A percentile compares a stretch with the other conserved stretches of the same genome.
These are phyloP conservation scores for Lophotis ruficrista DNA, from an alignment of 2,113 vertebrate genomes.

Conservation along the genomic window DNA sequence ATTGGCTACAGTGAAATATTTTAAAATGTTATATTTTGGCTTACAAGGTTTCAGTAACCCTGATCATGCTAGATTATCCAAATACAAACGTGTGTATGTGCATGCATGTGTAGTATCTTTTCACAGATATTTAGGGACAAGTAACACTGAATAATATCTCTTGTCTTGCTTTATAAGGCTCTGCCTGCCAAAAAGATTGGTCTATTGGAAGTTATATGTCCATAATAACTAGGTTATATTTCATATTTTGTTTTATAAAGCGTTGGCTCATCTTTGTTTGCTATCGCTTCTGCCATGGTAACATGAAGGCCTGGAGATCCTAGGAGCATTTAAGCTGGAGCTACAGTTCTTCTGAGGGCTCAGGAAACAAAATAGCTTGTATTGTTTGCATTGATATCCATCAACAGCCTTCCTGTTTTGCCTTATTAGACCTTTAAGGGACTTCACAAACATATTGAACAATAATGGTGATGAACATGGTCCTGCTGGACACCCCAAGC, in stretches of 20 bases:
- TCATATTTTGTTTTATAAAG: constrained; percentile 36
- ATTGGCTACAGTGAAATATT: not conserved
- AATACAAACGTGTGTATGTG: not conserved
- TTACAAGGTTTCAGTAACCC: not conserved
- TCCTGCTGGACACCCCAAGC: not conserved
- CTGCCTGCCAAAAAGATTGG: not conserved
- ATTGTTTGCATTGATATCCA: not conserved
- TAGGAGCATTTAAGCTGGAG: constrained; percentile 11
- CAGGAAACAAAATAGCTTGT: not conserved
- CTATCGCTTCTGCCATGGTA: constrained; percentile 32
- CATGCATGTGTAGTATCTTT: not conserved
- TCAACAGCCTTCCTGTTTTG: not conserved
- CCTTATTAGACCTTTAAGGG: constrained; percentile 16
- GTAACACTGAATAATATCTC: not conserved
- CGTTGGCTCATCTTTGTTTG: constrained; percentile 35
- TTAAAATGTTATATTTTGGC: not conserved
- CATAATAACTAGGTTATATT: not conserved
- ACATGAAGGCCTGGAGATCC: constrained; percentile 8
- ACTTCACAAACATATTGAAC: not conserved
- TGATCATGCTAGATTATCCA: not conserved
- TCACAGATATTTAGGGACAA: not conserved
- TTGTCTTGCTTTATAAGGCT: not conserved
- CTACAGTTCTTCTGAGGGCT: not conserved
- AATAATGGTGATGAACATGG: not conserved
- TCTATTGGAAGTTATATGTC: not conserved